Conservation (phyloP, 2,888 invertebrate species). For the Brenthis daphne region DNA sequence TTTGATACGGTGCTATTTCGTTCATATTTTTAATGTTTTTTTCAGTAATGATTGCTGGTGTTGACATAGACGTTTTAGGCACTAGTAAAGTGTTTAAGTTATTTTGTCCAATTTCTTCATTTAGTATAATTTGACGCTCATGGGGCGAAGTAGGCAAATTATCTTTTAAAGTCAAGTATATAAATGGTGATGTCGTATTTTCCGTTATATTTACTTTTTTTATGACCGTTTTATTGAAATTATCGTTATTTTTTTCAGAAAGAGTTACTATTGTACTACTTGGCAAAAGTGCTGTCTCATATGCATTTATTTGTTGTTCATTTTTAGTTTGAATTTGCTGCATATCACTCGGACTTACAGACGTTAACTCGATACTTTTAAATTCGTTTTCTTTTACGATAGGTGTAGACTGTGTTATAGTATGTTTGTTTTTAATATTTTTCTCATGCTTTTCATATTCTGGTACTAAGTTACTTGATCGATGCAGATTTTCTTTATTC, state of each 20-base stretch:
- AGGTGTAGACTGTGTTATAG: slow-evolving; percentile 5
- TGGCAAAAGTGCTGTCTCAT: not conserved
- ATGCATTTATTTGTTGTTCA: not conserved
- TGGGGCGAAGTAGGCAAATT: too few species aligned
- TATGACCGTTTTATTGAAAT: not conserved
- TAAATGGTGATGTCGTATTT: too few species aligned
- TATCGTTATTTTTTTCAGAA: slow-evolving; percentile 7
- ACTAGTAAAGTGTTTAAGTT: too few species aligned
- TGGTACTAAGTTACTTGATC: not conserved
- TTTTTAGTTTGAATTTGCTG: not conserved
- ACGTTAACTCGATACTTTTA: not conserved
- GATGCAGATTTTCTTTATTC: not conserved
- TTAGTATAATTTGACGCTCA: too few species aligned
- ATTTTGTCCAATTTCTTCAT: too few species aligned
- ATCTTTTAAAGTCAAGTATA: too few species aligned
- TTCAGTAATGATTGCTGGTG: too few species aligned
- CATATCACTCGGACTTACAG: not conserved
- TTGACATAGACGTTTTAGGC: too few species aligned
- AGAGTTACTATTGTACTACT: not conserved
- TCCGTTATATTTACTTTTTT: not conserved
- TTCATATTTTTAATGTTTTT: too few species aligned
- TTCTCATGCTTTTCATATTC: not conserved
- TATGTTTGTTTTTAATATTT: not conserved
- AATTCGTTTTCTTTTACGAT: not conserved
- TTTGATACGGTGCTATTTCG: not conserved